Conservation (phyloP, 1,140 invertebrate species). For the Pissodes strobi region DNA sequence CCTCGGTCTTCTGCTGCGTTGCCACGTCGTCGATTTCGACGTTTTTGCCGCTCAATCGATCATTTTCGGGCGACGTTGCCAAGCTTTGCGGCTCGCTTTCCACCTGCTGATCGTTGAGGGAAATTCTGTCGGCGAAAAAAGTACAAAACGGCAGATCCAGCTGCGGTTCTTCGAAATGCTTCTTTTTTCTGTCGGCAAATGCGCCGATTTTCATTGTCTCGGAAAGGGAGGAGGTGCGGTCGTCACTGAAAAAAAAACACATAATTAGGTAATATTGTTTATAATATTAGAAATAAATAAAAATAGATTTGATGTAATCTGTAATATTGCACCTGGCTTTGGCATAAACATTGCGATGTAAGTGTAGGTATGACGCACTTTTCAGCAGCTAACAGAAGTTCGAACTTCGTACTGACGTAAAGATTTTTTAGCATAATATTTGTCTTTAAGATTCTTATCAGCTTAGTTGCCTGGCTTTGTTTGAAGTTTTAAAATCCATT, state of each 20-base stretch:
- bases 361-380: too few species aligned
- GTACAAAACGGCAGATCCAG: conserved; percentile 71
- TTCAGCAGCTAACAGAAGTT: too few species aligned
- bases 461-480: too few species aligned
- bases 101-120: conserved; percentile 49
- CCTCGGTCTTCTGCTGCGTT: conserved; percentile 35
- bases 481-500: too few species aligned
- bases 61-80: conserved; percentile 27
- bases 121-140: conserved; percentile 57
- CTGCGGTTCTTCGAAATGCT: conserved; percentile 61
- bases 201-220: conserved; percentile 72
- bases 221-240: conserved; percentile 63
- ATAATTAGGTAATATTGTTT: too few species aligned
- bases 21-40: conserved; percentile 5
- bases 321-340: too few species aligned
- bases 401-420: too few species aligned
- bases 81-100: conserved; percentile 37
- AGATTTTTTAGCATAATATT: too few species aligned
- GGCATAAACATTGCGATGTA: too few species aligned
- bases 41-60: conserved; percentile 30
- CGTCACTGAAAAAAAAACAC: conserved; percentile 58
- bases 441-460: too few species aligned
- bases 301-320: too few species aligned
- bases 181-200: conserved; percentile 66
- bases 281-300: too few species aligned